These are phyloP conservation scores for Malurus melanocephalus DNA, from an alignment of 2,113 vertebrate species.

Conservation along the genomic window DNA sequence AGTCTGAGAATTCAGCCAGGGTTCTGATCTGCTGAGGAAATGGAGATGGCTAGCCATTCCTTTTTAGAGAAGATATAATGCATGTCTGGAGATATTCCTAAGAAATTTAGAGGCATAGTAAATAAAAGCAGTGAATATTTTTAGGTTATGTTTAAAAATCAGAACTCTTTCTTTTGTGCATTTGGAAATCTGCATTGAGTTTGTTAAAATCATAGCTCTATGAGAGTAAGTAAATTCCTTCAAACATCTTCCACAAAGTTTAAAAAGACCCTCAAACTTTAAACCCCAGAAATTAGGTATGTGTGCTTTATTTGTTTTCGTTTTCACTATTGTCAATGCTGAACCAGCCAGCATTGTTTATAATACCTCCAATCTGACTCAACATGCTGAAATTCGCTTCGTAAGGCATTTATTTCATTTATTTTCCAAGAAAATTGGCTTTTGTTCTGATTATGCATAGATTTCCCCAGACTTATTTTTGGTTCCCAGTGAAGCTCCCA, in stretches of 20 bases:
- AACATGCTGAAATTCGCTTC: not conserved
- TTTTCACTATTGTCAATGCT: not conserved
- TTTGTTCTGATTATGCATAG: not conserved
- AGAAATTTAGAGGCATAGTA: constrained; percentile 8
- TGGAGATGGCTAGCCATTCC: not conserved
- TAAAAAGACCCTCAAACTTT: not conserved
- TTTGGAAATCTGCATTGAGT: not conserved
- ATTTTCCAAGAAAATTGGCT: not conserved
- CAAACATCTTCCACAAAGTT: not conserved
- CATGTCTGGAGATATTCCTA: not conserved
- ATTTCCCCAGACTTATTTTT: not conserved
- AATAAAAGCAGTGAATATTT: not conserved
- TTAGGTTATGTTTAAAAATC: not conserved
- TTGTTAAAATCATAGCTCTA: not conserved
- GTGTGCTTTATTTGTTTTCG: not conserved
- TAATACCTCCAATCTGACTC: not conserved
- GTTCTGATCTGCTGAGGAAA: not conserved
- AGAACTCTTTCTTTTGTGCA: not conserved
- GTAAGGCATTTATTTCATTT: not conserved
- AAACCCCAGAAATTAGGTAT: not conserved
- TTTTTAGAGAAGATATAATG: not conserved
- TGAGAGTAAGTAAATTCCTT: not conserved
- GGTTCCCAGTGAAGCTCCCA: not conserved
- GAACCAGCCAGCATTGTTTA: not conserved
- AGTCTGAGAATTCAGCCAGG: constrained; percentile 13